Evolutionary conservation across 2,113 vertebrate genomes (phyloP).

Genomic region (Canis aureus): DNA sequence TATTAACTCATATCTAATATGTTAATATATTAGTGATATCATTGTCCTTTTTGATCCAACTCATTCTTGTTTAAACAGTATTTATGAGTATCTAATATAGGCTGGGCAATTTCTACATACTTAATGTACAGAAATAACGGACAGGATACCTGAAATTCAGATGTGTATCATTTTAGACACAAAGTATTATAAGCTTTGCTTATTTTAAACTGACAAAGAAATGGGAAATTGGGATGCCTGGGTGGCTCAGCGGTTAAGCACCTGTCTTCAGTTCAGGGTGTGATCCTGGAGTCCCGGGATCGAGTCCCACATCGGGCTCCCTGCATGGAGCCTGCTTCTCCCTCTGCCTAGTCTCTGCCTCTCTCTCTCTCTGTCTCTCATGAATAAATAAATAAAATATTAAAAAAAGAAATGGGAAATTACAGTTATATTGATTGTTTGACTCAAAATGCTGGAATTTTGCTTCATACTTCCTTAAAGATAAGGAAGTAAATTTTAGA

Average conservation of each 20-base stretch:
- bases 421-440: background rate
- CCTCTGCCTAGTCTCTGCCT: no score
- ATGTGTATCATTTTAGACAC: background rate
- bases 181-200: conserved; percentile 6
- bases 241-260: no score
- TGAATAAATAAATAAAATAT: no score
- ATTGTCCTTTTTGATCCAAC: background rate
- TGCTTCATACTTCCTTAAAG: background rate
- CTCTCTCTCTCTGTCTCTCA: no score
- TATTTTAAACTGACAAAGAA: background rate
- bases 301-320: no score
- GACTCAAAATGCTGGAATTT: background rate
- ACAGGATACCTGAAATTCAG: background rate
- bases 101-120: background rate
- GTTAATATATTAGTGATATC: background rate
- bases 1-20: background rate
- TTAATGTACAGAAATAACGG: background rate
- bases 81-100: background rate
- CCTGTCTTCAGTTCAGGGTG: no score
- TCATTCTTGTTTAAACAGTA: background rate
- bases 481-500: background rate
- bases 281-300: no score
- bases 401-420: background rate
- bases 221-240: background rate
- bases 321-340: no score